phyloP scores from a whole-genome alignment of 2,113 vertebrate genomes.

The Arvicanthis niloticus region DNA sequence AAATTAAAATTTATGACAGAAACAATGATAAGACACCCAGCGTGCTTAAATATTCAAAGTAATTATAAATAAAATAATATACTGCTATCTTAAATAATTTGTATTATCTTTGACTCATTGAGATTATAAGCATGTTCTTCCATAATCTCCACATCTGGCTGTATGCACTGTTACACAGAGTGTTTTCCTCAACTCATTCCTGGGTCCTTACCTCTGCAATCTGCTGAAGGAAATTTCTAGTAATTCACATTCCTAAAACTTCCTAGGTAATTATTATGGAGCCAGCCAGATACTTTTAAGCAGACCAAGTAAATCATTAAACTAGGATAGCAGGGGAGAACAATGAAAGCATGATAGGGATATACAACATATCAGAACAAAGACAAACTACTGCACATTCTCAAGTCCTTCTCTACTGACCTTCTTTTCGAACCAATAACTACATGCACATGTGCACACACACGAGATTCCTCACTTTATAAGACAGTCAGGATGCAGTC shows the following conservation, averaged over 20 bases:
- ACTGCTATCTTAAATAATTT: not conserved
- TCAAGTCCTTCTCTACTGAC: slow-evolving; percentile 1
- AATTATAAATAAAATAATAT: slow-evolving; percentile 2
- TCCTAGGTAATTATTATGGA: not conserved
- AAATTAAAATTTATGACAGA: slow-evolving; percentile 45
- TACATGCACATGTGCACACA: not conserved
- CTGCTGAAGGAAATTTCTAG: not conserved
- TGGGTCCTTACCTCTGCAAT: not conserved
- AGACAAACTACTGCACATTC: not conserved
- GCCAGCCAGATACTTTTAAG: not conserved
- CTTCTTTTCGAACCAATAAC: not conserved
- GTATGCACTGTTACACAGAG: not conserved
- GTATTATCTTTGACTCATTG: not conserved
- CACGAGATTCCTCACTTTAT: not conserved
- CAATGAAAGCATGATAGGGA: not conserved
- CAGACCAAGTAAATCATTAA: not conserved
- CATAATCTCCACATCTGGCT: not conserved
- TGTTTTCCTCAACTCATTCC: slow-evolving; percentile 35
- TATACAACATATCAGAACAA: not conserved
- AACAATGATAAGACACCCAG: slow-evolving; percentile 39
- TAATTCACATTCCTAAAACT: slow-evolving; percentile 7
- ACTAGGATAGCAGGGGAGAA: not conserved
- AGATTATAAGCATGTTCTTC: not conserved
- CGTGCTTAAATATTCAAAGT: slow-evolving; percentile 53
- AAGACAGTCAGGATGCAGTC: not conserved